Conservation (phyloP, 2,797 vertebrate genomes). For the Morelia viridis region DNA sequence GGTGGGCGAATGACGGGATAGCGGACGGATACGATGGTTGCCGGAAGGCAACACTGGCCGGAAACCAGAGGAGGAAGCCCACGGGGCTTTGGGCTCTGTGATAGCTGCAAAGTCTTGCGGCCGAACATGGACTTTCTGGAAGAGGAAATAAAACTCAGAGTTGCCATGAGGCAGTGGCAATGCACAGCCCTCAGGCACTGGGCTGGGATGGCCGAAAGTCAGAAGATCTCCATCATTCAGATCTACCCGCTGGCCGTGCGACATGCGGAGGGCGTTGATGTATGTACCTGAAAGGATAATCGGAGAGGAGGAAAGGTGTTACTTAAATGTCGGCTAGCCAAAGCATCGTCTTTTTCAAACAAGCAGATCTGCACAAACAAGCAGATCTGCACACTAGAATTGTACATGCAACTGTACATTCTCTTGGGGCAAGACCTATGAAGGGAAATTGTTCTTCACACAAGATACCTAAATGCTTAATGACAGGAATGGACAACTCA, state of each 20-base stretch:
- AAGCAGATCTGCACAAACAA: too few species aligned
- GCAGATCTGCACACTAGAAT: too few species aligned
- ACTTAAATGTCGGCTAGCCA: too few species aligned
- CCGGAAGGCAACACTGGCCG: conserved; percentile 64
- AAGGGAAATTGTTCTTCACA: too few species aligned
- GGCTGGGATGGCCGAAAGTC: conserved; percentile 75
- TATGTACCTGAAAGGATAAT: conserved; percentile 78
- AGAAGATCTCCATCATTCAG: conserved; percentile 86
- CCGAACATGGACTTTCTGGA: conserved; percentile 88
- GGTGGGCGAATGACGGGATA: conserved; percentile 47
- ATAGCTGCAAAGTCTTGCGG: conserved; percentile 91
- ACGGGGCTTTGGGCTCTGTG: conserved; percentile 80
- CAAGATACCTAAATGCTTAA: too few species aligned
- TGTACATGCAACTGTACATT: too few species aligned
- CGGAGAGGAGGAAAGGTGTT: background rate
- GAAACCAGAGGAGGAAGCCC: conserved; percentile 62
- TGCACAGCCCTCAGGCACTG: conserved; percentile 48
- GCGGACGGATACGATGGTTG: conserved; percentile 64
- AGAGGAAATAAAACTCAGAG: conserved; percentile 90
- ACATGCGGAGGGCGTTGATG: conserved; percentile 85
- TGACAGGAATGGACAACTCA: too few species aligned
- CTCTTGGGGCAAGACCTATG: too few species aligned
- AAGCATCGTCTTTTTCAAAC: too few species aligned
- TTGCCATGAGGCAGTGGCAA: conserved; percentile 53
- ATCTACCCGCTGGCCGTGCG: conserved; percentile 78